A percentile compares a stretch with the other conserved stretches of the same genome.
Conservation (phyloP, 2,113 vertebrate species). For the Solea senegalensis region DNA sequence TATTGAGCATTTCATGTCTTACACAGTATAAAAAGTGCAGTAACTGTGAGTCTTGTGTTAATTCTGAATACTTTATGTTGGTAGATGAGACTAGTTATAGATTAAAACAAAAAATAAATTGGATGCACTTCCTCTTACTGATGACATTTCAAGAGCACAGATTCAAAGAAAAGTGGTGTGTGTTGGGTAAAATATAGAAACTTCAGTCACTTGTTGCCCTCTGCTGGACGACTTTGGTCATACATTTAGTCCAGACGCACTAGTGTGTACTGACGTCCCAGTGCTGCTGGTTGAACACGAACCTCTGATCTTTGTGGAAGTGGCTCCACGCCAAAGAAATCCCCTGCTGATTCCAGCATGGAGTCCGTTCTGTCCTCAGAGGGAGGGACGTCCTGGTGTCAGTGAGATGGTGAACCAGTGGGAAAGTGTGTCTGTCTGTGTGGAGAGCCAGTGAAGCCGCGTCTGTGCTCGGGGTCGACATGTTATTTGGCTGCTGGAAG, state of each 20-base stretch:
- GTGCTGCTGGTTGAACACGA: slow-evolving; percentile 38
- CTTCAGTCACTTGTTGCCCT: slow-evolving; percentile 62
- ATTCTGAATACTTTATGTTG: too few relatives aligned
- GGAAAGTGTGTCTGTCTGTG: slow-evolving; percentile 29
- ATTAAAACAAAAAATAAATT: too few relatives aligned
- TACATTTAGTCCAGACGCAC: slow-evolving; percentile 20
- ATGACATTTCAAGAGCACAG: not conserved
- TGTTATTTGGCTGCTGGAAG: slow-evolving; percentile 24
- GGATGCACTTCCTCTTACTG: not conserved
- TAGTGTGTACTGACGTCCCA: slow-evolving; percentile 36
- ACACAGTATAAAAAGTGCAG: too few relatives aligned
- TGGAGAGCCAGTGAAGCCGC: slow-evolving; percentile 24
- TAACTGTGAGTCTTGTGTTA: too few relatives aligned
- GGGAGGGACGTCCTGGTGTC: slow-evolving; percentile 30
- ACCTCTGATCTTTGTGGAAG: slow-evolving; percentile 50
- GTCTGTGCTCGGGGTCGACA: slow-evolving; percentile 11
- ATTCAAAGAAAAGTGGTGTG: too few relatives aligned
- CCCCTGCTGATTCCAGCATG: slow-evolving; percentile 56
- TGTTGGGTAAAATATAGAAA: not conserved
- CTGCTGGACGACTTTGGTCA: slow-evolving; percentile 45
- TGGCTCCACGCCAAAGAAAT: slow-evolving; percentile 44
- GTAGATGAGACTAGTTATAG: too few relatives aligned
- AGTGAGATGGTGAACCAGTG: slow-evolving; percentile 36
- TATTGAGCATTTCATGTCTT: too few relatives aligned
- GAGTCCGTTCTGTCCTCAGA: slow-evolving; percentile 27